phyloP scores from a whole-genome alignment of 2,113 vertebrate species.

The Brevimyrus niger region DNA sequence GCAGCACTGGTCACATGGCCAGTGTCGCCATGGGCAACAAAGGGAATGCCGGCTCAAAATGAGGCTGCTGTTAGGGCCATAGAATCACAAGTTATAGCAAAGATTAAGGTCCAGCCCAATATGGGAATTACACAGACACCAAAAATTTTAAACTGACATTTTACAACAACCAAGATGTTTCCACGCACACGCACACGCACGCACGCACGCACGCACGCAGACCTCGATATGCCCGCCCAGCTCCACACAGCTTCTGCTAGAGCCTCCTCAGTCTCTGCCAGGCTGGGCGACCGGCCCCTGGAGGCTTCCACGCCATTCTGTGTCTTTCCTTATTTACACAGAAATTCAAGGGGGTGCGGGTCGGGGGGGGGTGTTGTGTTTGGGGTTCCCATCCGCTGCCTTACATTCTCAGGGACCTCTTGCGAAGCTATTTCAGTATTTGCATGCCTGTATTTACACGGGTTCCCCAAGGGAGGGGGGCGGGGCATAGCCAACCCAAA shows the following conservation, averaged over 20 bases:
- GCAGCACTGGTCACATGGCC: background rate
- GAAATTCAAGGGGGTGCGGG: background rate
- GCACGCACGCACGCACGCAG: slow-evolving; percentile 14
- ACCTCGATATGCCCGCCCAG: slow-evolving; percentile 78
- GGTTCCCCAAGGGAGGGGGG: background rate
- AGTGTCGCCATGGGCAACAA: background rate
- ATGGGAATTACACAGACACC: background rate
- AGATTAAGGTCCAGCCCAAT: background rate
- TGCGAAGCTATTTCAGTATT: slow-evolving; percentile 1
- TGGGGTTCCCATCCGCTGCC: background rate
- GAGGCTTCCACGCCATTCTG: background rate
- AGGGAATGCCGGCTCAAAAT: background rate
- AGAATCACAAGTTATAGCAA: too few relatives aligned
- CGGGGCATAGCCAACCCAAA: background rate
- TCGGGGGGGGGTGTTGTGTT: background rate
- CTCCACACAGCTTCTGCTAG: slow-evolving; percentile 81
- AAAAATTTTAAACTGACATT: background rate
- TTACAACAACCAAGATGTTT: background rate
- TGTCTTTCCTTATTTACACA: slow-evolving; percentile 48
- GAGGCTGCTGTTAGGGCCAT: background rate
- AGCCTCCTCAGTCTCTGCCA: slow-evolving; percentile 73
- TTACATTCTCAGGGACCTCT: background rate
- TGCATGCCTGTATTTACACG: background rate
- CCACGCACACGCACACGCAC: background rate
- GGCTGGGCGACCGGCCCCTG: slow-evolving; percentile 44